A percentile compares a stretch with the other conserved stretches of the same genome.
phyloP scores from a whole-genome alignment of 2,113 vertebrate genomes.

The Antechinus stuartii region DNA sequence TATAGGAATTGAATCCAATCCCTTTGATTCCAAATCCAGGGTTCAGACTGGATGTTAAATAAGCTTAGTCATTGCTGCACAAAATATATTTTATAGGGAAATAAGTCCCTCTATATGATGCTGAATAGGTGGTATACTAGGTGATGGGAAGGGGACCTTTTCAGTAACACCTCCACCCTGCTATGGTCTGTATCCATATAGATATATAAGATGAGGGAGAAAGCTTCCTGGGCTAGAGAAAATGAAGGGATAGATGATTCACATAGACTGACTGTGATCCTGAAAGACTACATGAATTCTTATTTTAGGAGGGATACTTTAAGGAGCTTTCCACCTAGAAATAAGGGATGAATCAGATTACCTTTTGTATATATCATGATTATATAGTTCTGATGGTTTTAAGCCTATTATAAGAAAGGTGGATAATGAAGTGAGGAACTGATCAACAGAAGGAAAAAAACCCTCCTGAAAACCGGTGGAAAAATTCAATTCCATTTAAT shows the following conservation, averaged over 20 bases:
- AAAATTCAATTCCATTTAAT: neutral
- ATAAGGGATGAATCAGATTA: neutral
- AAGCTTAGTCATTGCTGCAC: neutral
- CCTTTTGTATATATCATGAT: neutral
- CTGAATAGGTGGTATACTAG: neutral
- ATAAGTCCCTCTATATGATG: neutral
- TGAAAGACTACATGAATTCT: neutral
- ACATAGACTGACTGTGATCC: neutral
- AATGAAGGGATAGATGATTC: neutral
- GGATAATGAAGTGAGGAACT: neutral
- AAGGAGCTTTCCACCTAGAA: neutral
- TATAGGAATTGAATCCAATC: neutral
- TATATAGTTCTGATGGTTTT: neutral
- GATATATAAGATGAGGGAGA: neutral
- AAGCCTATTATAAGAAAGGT: neutral
- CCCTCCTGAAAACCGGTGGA: neutral
- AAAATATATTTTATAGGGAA: neutral
- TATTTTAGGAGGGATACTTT: neutral
- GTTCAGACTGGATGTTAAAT: neutral
- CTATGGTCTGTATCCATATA: neutral
- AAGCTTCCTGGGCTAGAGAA: neutral
- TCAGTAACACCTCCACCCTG: neutral
- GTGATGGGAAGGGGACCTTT: neutral
- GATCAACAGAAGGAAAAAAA: conserved; percentile 28
- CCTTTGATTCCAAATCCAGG: neutral